Percentiles rank a stretch among this genome's conserved stretches.
These are phyloP conservation scores for Psammodynastes pulverulentus DNA, from an alignment of 2,113 vertebrate species.

Conservation along the genomic window DNA sequence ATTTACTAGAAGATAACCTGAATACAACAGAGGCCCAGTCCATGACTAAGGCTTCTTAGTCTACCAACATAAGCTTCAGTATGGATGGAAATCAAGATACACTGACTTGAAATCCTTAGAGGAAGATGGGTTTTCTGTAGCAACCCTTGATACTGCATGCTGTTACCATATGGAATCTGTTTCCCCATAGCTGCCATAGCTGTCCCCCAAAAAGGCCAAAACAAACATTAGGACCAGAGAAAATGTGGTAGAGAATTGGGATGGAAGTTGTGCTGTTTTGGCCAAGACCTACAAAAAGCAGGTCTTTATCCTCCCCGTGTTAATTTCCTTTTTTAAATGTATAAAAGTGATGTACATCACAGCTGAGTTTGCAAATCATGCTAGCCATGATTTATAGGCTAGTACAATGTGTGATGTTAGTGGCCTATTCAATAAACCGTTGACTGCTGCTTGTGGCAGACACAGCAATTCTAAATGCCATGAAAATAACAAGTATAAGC, in stretches of 20 bases:
- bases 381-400: neutral
- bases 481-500: neutral
- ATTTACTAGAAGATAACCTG: neutral
- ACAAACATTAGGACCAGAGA: neutral
- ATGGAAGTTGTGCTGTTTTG: neutral
- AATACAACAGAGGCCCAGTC: neutral
- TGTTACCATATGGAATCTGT: too few species aligned
- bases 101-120: neutral
- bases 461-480: neutral
- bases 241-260: neutral
- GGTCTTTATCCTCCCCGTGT: neutral
- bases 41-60: neutral
- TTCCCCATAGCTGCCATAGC: neutral
- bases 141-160: neutral
- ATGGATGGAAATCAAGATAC: neutral
- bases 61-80: too few species aligned
- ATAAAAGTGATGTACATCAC: neutral
- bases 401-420: neutral
- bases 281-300: neutral
- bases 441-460: neutral
- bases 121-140: neutral
- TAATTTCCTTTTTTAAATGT: neutral
- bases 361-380: neutral
- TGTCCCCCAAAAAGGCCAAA: neutral
- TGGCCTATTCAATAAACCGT: neutral